Evolutionary conservation across 35 echinoderm and acorn worm species (phyloP).

Genomic region (Anneissia japonica): DNA sequence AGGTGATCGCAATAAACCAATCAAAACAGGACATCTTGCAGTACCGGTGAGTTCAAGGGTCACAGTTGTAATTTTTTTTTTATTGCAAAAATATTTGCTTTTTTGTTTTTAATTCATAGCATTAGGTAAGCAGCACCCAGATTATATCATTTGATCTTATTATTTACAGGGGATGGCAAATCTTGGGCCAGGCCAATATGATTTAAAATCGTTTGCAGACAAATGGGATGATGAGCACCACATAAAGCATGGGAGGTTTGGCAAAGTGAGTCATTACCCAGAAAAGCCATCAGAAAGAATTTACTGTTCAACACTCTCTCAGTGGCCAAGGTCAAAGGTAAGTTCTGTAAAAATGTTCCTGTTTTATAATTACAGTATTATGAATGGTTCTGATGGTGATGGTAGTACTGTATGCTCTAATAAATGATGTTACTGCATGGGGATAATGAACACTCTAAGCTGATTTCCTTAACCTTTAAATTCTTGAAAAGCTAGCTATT

Average conservation of each 20-base stretch:
- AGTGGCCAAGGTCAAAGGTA: constrained; percentile 85
- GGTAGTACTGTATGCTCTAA: too few species aligned
- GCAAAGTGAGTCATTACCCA: constrained; percentile 82
- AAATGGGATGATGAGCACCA: constrained; percentile 96
- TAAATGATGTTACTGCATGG: too few species aligned
- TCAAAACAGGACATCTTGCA: constrained; percentile 93
- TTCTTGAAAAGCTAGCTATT: too few species aligned
- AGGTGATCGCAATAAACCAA: constrained; percentile 85
- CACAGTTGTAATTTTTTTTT: background rate
- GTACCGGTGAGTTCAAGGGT: constrained; percentile 68
- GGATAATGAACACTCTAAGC: too few species aligned
- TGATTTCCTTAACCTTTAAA: too few species aligned
- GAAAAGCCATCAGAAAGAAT: constrained; percentile 70
- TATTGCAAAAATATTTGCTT: background rate
- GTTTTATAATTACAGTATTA: too few species aligned
- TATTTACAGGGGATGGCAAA: constrained; percentile 54
- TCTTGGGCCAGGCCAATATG: constrained; percentile 87
- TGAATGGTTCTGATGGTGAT: too few species aligned
- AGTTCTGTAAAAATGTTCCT: constrained; percentile 21
- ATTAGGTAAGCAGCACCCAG: too few species aligned
- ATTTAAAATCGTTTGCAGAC: constrained; percentile 67
- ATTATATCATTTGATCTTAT: too few species aligned
- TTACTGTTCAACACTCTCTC: constrained; percentile 81
- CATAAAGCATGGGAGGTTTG: constrained; percentile 58
- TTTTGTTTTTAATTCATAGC: background rate